Percentiles rank a stretch among this genome's conserved stretches.
These are phyloP conservation scores for Clamator glandarius DNA, from an alignment of 2,797 vertebrate genomes.

Conservation along the genomic window DNA sequence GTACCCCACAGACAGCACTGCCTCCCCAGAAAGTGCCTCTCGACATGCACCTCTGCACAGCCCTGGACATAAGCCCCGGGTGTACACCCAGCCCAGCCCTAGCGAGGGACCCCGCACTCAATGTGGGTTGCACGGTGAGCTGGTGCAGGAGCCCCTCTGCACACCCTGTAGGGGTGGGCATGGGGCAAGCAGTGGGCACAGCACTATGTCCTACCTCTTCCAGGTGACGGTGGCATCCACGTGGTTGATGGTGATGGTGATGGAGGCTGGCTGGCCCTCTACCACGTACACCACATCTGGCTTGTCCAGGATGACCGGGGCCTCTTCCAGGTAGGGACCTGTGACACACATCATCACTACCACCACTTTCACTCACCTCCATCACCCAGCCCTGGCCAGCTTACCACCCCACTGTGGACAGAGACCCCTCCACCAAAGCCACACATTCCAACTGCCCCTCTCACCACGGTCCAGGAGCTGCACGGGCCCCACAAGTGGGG, in stretches of 20 bases:
- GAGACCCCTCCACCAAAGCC: neutral
- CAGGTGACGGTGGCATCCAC: constrained; percentile 89
- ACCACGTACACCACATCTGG: constrained; percentile 92
- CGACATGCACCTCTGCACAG: neutral
- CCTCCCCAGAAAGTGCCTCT: accelerated
- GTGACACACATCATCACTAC: neutral
- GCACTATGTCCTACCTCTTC: constrained; percentile 84
- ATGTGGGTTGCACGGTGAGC: neutral
- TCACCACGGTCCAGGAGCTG: constrained; percentile 87
- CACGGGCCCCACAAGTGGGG: constrained; percentile 83
- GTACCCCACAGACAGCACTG: neutral
- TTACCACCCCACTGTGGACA: neutral
- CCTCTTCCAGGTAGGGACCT: constrained; percentile 91
- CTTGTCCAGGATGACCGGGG: constrained; percentile 89
- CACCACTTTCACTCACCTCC: neutral
- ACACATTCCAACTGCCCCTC: neutral
- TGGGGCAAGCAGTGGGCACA: neutral
- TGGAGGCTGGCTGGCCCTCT: constrained; percentile 88
- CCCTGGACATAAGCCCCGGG: neutral
- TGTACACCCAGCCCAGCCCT: neutral
- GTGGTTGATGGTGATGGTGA: constrained; percentile 92
- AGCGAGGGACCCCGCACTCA: neutral
- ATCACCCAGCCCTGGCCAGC: neutral
- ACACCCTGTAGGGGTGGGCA: neutral
- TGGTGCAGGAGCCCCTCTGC: neutral